A percentile compares a stretch with the other conserved stretches of the same genome.
Evolutionary conservation across 2,113 vertebrate genomes (phyloP).

Genomic region (Cryptomyrus ogoouensis): DNA sequence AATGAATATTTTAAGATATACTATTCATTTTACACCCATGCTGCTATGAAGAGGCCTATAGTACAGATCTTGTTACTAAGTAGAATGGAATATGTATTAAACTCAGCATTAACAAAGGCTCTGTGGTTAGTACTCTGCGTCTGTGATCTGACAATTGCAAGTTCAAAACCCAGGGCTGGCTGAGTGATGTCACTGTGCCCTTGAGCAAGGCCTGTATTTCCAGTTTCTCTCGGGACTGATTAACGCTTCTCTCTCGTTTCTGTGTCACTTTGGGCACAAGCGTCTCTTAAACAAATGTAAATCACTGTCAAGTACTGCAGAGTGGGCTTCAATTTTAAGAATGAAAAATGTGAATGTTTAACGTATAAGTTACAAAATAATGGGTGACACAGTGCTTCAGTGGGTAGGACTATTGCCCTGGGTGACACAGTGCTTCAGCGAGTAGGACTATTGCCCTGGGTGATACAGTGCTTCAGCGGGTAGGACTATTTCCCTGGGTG

Average conservation of each 20-base stretch:
- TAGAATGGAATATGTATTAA: not conserved
- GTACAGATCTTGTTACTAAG: not conserved
- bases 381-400: not conserved
- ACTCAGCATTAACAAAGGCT: not conserved
- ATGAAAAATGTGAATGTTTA: not conserved
- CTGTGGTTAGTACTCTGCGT: not conserved
- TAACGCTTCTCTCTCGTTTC: not conserved
- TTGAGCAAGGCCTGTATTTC: not conserved
- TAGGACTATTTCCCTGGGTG: too few species aligned
- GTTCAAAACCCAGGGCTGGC: not conserved
- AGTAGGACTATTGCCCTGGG: too few species aligned
- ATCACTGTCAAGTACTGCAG: not conserved
- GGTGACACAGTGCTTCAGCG: too few species aligned
- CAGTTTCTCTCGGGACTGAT: not conserved
- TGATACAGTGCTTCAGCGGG: too few species aligned
- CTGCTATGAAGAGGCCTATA: not conserved
- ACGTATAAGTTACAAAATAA: not conserved
- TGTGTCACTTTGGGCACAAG: not conserved
- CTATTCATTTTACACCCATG: not conserved
- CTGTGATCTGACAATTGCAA: not conserved
- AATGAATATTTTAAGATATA: not conserved
- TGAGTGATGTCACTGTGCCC: not conserved
- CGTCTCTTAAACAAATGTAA: not conserved
- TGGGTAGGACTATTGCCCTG: not conserved
- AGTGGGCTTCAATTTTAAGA: not conserved